Conservation (phyloP, 2,888 invertebrate species). For the Acanthopleura granulata region DNA sequence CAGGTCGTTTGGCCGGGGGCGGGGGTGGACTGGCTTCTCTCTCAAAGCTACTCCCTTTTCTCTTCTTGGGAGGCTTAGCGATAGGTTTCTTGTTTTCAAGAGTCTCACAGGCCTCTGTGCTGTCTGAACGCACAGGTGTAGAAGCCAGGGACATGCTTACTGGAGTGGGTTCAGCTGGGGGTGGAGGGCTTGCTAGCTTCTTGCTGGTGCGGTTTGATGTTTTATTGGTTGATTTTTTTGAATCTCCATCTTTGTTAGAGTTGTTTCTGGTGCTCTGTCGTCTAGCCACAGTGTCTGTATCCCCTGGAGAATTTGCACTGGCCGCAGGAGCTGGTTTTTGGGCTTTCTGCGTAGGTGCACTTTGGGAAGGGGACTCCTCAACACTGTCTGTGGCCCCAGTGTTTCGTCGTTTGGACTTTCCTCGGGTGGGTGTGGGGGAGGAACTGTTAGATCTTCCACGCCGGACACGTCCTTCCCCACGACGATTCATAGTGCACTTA, state of each 20-base stretch:
- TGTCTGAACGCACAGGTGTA: conserved; percentile 9
- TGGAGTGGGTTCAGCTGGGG: conserved; percentile 24
- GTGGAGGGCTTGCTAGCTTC: conserved; percentile 28
- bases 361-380: conserved; percentile 19
- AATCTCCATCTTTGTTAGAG: neutral
- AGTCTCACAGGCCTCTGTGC: conserved; percentile 23
- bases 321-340: neutral
- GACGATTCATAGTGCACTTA: conserved; percentile 33
- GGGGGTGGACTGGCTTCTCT: conserved; percentile 33
- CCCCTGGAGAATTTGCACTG: neutral
- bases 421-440: conserved; percentile 25
- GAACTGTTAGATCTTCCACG: conserved; percentile 35
- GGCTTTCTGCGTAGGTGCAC: conserved; percentile 1
- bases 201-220: conserved; percentile 24
- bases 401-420: conserved; percentile 29
- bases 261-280: neutral
- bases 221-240: neutral
- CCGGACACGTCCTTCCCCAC: conserved; percentile 42
- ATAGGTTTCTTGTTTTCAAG: conserved; percentile 47
- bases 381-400: conserved; percentile 18
- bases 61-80: conserved; percentile 90
- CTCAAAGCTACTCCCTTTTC: conserved; percentile 74
- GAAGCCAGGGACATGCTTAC: conserved; percentile 13
- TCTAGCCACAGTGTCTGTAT: neutral
- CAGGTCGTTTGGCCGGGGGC: conserved; percentile 39